Percentiles rank a stretch among this genome's conserved stretches.
phyloP scores from a whole-genome alignment of 2,888 invertebrate genomes.

The Yponomeuta sedellus region DNA sequence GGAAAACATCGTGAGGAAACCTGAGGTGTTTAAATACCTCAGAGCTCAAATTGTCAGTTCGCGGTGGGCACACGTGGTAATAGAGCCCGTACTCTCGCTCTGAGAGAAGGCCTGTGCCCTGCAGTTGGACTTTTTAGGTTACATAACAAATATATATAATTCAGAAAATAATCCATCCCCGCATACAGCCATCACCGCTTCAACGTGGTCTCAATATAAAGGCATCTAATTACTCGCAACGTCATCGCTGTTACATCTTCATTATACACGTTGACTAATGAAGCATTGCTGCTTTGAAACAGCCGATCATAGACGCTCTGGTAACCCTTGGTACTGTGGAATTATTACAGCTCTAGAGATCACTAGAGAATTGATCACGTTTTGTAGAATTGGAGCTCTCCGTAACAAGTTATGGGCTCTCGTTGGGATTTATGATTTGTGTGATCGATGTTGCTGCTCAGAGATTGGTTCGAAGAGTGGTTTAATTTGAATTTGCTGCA shows the following conservation, averaged over 20 bases:
- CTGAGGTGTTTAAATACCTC: no score
- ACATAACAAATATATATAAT: no score
- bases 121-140: no score
- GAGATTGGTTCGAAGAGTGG: not conserved
- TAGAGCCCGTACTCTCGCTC: no score
- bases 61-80: no score
- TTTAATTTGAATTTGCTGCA: slow-evolving; percentile 1
- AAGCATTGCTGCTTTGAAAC: slow-evolving; percentile 1
- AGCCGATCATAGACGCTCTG: not conserved
- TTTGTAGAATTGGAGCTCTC: not conserved
- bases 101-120: no score
- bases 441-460: not conserved
- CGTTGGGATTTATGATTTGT: not conserved
- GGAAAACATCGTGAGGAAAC: no score
- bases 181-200: not conserved
- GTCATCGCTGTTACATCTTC: slow-evolving; percentile 49
- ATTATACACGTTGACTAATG: slow-evolving; percentile 30
- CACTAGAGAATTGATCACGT: not conserved
- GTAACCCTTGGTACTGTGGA: not conserved
- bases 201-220: slow-evolving; percentile 27
- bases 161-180: no score
- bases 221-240: slow-evolving; percentile 52
- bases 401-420: not conserved
- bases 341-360: not conserved
- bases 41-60: no score